A percentile compares a stretch with the other conserved stretches of the same genome.
These are phyloP conservation scores for Alexandromys fortis DNA, from an alignment of 2,113 vertebrate species.

Conservation along the genomic window DNA sequence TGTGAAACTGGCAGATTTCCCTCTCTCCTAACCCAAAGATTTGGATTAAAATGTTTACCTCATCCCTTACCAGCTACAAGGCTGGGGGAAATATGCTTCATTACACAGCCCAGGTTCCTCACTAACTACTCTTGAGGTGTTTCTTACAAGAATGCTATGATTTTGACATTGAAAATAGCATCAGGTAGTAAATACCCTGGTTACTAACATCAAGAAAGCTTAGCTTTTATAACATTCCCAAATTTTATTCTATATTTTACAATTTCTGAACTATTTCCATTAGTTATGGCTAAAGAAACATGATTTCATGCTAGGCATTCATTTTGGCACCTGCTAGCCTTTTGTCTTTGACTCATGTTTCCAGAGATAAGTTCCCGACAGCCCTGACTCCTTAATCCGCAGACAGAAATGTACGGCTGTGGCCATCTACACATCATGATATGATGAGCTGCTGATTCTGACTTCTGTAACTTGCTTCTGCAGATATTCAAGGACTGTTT, in stretches of 20 bases:
- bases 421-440: background rate
- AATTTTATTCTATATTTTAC: background rate
- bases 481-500: background rate
- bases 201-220: background rate
- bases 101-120: background rate
- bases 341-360: background rate
- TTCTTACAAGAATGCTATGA: background rate
- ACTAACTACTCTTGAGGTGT: background rate
- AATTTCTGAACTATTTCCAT: background rate
- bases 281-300: background rate
- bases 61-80: background rate
- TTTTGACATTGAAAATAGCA: background rate
- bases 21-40: background rate
- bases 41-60: slow-evolving; percentile 3
- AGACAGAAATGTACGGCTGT: background rate
- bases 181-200: background rate
- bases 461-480: background rate
- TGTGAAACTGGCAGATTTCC: background rate
- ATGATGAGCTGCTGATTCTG: background rate
- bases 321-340: background rate
- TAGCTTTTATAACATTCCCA: background rate
- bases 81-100: background rate
- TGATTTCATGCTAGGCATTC: background rate
- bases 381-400: background rate
- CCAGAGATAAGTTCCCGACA: background rate